phyloP scores from a whole-genome alignment of 2,888 invertebrate species.

The Ecliptopera silaceata region DNA sequence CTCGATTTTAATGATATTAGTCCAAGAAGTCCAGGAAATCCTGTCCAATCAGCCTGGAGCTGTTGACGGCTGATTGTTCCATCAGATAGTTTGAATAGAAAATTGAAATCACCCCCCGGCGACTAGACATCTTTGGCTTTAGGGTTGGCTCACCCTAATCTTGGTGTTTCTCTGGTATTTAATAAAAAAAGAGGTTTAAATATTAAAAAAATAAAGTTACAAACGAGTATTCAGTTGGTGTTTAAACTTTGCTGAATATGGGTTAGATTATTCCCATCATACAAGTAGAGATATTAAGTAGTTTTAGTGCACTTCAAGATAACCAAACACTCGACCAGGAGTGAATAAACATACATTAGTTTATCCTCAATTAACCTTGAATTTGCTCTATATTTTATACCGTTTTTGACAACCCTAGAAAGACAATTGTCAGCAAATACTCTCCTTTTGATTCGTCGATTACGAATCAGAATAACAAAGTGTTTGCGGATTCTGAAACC shows the following conservation, averaged over 20 bases:
- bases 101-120: constrained; percentile 43
- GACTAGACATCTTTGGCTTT: constrained; percentile 28
- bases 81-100: constrained; percentile 47
- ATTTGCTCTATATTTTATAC: not conserved
- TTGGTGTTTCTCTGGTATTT: too few species aligned
- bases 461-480: constrained; percentile 57
- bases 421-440: constrained; percentile 45
- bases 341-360: too few species aligned
- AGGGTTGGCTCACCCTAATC: constrained; percentile 35
- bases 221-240: too few species aligned
- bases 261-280: too few species aligned
- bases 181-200: too few species aligned
- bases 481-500: constrained; percentile 43
- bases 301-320: too few species aligned
- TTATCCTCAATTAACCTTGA: too few species aligned
- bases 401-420: constrained; percentile 26
- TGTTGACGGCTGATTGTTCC: constrained; percentile 29
- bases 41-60: constrained; percentile 19
- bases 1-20: not conserved
- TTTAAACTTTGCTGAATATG: too few species aligned
- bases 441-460: constrained; percentile 50
- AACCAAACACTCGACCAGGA: too few species aligned
- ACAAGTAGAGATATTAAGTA: too few species aligned
- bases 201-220: too few species aligned
- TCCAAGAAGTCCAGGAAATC: constrained; percentile 11